Percentiles rank a stretch among this genome's conserved stretches.
phyloP scores from a whole-genome alignment of 2,797 vertebrate species.

The Anisognathus igniventris region DNA sequence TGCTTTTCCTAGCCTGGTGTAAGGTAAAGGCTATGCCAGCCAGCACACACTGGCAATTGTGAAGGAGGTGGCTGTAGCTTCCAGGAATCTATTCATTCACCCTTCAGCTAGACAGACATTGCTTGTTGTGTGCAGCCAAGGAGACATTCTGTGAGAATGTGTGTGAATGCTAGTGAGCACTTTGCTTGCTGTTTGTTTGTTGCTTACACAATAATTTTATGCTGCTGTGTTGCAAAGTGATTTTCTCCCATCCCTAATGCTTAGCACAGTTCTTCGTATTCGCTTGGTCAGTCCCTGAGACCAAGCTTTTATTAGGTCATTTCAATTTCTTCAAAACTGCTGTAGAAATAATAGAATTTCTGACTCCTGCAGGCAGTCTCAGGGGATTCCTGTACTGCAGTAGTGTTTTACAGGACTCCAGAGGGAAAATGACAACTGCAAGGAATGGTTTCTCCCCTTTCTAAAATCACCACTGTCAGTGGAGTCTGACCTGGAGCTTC shows the following conservation, averaged over 20 bases:
- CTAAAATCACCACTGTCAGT: background rate
- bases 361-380: background rate
- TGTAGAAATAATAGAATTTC: background rate
- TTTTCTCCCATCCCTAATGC: background rate
- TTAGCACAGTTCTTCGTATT: background rate
- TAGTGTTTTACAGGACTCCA: background rate
- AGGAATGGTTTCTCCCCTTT: background rate
- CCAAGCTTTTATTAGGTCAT: background rate
- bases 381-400: background rate
- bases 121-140: background rate
- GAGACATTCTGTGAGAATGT: background rate
- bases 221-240: background rate
- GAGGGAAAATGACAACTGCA: background rate
- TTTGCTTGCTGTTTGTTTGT: background rate
- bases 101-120: background rate
- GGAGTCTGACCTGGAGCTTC: background rate
- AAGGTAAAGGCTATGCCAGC: background rate
- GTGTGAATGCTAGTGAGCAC: background rate
- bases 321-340: background rate
- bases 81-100: background rate
- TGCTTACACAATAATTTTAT: background rate
- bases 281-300: background rate
- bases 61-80: background rate
- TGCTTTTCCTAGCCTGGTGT: background rate
- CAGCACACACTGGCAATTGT: fast-evolving